Evolutionary conservation across 2,797 vertebrate genomes (phyloP).

Genomic region (Brotula barbata): DNA sequence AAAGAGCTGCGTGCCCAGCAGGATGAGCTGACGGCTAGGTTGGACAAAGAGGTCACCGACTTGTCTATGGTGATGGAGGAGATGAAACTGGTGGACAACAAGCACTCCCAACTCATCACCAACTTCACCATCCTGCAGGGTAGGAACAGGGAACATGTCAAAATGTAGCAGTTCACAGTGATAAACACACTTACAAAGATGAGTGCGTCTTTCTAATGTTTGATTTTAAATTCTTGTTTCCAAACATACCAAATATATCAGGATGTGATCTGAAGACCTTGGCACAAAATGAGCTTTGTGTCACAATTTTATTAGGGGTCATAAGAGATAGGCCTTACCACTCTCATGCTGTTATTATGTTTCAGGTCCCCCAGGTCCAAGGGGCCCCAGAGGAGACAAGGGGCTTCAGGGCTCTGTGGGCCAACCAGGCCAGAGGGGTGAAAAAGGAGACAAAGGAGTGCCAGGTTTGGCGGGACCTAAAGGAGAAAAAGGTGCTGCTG

Average conservation of each 20-base stretch:
- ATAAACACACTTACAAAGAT: no score
- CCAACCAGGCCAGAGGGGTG: conserved; percentile 87
- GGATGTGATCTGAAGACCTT: no score
- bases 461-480: conserved; percentile 83
- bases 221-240: no score
- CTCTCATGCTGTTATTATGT: conserved; percentile 30
- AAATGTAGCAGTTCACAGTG: no score
- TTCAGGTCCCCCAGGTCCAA: conserved; percentile 94
- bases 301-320: no score
- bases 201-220: no score
- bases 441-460: conserved; percentile 91
- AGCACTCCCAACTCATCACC: conserved; percentile 88
- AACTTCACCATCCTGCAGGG: conserved; percentile 83
- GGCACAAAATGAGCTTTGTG: no score
- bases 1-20: conserved; percentile 81
- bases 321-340: neutral
- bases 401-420: conserved; percentile 89
- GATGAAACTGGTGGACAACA: conserved; percentile 89
- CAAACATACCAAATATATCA: no score
- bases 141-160: conserved; percentile 42
- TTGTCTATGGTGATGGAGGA: conserved; percentile 95
- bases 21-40: conserved; percentile 66
- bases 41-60: conserved; percentile 75
- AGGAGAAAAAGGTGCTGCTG: conserved; percentile 87
- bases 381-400: conserved; percentile 90